Evolutionary conservation across 2,888 invertebrate species (phyloP), one percentile per base, ranked within the genome.

Genomic region (Dynastes grantii): DNA sequence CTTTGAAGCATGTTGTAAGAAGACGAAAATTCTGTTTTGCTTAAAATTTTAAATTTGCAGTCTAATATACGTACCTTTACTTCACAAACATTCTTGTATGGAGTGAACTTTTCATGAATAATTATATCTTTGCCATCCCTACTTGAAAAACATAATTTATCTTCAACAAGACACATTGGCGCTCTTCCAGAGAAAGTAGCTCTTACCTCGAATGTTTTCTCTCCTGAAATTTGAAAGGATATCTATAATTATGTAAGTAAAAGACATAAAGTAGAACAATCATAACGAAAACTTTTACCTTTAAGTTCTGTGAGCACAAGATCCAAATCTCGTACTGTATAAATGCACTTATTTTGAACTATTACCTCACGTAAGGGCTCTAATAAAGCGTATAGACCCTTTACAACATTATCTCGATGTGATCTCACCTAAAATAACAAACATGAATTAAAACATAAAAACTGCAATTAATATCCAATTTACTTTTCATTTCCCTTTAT

Each of bases 331-430:
- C 93, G 89, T 1, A 91, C 92, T 53, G 93, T 92, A 84, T 91
- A 92, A 78, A 94, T 85, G 73, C 89, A 88, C 45, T 91, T 91
- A 16, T 89, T 89, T 51, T 88, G 86, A 22, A 91, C 89, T 71
- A 89, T 87, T 80, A 94, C 86, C 84, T 92, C 92, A 87, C 92
- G 92, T 1, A 94, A 91, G 87, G 93, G 93, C 86, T 94, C 94
- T 79, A 92, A 84, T 37, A 92, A 89, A 81, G 90, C 90, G 84
- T 91, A 91, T 78, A 85, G 87, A 5, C 91, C 91, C 82, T 90
- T 90, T 53, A 89, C 85, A 75, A 85, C 86, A 75, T 91, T 90
- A 80, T 92, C 89, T 85, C 92, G 90, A 85, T 90, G 93, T 27
- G 92, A 88, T 68, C 88, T 87, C 9, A 93, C 89, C 73, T 75